Evolutionary conservation across 2,797 vertebrate species (phyloP).

Genomic region (Betta splendens): DNA sequence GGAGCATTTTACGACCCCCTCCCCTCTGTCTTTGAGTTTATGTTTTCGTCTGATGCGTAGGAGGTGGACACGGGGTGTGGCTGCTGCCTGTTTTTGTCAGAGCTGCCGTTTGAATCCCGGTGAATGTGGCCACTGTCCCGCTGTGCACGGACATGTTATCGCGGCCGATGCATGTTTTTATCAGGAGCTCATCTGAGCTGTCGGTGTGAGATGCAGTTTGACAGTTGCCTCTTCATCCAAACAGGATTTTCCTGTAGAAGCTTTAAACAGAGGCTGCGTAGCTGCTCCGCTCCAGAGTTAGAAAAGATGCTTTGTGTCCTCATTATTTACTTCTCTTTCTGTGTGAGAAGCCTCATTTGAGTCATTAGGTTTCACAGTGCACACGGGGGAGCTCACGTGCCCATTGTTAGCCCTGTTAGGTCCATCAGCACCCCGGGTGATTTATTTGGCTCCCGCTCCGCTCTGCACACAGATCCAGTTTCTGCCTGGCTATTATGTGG

Average conservation of each 20-base stretch:
- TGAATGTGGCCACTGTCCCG: conserved; percentile 33
- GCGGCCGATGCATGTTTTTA: conserved; percentile 17
- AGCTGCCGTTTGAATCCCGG: conserved; percentile 37
- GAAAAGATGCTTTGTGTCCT: conserved; percentile 35
- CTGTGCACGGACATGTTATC: conserved; percentile 26
- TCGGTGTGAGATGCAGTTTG: conserved; percentile 20
- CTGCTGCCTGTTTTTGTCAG: conserved; percentile 42
- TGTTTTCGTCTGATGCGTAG: conserved; percentile 70
- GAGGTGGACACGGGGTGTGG: conserved; percentile 69
- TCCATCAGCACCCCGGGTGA: conserved; percentile 66
- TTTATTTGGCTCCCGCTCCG: conserved; percentile 68
- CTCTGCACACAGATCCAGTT: conserved; percentile 74
- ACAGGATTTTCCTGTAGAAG: conserved; percentile 6
- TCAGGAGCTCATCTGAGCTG: not conserved
- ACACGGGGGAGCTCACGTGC: conserved; percentile 55
- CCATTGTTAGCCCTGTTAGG: conserved; percentile 53
- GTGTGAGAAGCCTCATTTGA: conserved; percentile 28
- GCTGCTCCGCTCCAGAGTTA: not conserved
- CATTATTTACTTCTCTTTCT: conserved; percentile 42
- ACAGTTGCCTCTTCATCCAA: conserved; percentile 51
- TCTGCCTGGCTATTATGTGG: conserved; percentile 80
- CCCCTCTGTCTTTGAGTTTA: conserved; percentile 47
- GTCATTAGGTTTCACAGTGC: conserved; percentile 34
- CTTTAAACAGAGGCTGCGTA: no score
- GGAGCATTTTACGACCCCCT: conserved; percentile 40